Evolutionary conservation across 2,888 invertebrate genomes (phyloP).

Genomic region (Conomelus anceps): DNA sequence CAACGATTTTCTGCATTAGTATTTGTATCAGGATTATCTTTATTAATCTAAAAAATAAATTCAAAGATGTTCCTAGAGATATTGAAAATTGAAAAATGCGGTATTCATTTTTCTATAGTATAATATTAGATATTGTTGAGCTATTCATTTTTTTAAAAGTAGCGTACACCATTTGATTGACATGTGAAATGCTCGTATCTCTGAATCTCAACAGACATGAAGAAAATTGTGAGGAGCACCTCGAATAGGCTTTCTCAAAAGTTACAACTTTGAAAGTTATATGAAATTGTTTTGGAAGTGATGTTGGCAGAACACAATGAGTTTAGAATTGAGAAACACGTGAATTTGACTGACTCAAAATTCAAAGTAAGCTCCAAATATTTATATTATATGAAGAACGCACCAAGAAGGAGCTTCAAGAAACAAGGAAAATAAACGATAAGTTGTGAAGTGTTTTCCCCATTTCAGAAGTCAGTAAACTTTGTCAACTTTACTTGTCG

Average conservation of each 20-base stretch:
- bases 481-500: neutral
- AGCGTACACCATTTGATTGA: neutral
- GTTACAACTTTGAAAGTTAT: neutral
- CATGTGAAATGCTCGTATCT: neutral
- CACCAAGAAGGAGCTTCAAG: neutral
- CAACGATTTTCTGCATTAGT: too few species aligned
- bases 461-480: neutral
- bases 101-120: too few species aligned
- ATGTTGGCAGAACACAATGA: neutral
- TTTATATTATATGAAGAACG: neutral
- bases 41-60: too few species aligned
- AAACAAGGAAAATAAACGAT: neutral
- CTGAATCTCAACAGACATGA: neutral
- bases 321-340: neutral
- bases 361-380: neutral
- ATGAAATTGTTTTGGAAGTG: neutral
- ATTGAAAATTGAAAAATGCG: too few species aligned
- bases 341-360: neutral
- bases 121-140: too few species aligned
- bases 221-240: neutral
- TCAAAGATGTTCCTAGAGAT: too few species aligned
- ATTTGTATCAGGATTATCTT: too few species aligned
- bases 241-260: neutral
- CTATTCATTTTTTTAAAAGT: too few species aligned
- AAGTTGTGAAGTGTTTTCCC: neutral